These are phyloP conservation scores for Trissoscelio sp. DNA, from an alignment of 2,888 invertebrate genomes.

Conservation along the genomic window DNA sequence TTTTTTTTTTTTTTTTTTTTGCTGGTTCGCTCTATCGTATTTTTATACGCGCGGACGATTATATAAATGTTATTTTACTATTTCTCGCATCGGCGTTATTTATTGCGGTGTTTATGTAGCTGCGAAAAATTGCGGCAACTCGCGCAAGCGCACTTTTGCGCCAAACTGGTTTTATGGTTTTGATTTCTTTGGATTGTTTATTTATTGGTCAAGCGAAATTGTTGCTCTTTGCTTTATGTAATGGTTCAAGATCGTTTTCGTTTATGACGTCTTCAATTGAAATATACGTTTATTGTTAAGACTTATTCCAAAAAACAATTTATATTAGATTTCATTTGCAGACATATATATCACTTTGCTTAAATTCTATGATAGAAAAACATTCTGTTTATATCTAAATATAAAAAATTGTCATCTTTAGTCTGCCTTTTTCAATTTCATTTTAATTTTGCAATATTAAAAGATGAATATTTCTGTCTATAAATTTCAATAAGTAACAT, in stretches of 20 bases:
- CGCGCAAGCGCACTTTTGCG: constrained; percentile 28
- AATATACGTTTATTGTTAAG: constrained; percentile 35
- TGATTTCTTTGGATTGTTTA: constrained; percentile 58
- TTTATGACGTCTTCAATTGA: constrained; percentile 34
- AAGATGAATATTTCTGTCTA: no score
- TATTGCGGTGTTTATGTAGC: constrained; percentile 50
- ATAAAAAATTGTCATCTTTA: no score
- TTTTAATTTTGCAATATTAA: no score
- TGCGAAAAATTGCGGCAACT: constrained; percentile 40
- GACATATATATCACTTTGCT: no score
- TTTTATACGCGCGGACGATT: constrained; percentile 25
- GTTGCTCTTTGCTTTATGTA: constrained; percentile 33
- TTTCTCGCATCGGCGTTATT: constrained; percentile 42
- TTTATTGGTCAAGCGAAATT: constrained; percentile 45
- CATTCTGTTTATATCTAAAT: no score
- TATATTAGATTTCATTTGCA: no score
- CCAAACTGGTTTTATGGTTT: constrained; percentile 48
- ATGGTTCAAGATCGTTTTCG: constrained; percentile 39
- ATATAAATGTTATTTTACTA: constrained; percentile 53
- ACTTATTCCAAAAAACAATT: no score
- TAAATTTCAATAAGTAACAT: no score
- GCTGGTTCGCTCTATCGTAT: constrained; percentile 2
- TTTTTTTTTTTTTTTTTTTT: neutral
- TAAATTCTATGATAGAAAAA: no score
- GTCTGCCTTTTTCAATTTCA: no score